A percentile compares a stretch with the other conserved stretches of the same genome.
phyloP scores from a whole-genome alignment of 2,888 invertebrate species.

The Xestobium rufovillosum region DNA sequence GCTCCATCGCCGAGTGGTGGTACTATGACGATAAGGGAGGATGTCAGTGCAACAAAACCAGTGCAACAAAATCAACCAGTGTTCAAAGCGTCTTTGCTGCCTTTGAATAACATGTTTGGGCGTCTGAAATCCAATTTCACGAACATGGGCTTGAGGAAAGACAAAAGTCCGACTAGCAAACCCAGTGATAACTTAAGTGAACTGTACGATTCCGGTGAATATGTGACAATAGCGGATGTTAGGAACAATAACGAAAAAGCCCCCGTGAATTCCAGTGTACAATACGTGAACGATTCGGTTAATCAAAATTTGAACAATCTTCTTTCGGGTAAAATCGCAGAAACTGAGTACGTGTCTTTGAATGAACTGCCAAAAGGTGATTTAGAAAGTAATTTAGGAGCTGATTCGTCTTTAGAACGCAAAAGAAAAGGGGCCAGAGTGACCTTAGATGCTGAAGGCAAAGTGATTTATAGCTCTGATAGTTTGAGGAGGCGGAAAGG shows the following conservation, averaged over 20 bases:
- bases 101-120: constrained; percentile 66
- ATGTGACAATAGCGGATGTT: constrained; percentile 78
- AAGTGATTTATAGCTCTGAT: constrained; percentile 82
- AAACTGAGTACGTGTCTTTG: constrained; percentile 73
- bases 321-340: constrained; percentile 52
- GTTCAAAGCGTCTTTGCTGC: constrained; percentile 47
- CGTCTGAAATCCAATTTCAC: constrained; percentile 50
- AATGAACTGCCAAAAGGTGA: constrained; percentile 61
- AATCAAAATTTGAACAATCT: constrained; percentile 55
- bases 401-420: constrained; percentile 49
- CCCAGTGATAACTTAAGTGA: constrained; percentile 41
- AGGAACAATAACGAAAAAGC: constrained; percentile 67
- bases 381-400: constrained; percentile 24
- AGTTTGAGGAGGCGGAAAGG: constrained; percentile 73
- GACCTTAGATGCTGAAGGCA: constrained; percentile 76
- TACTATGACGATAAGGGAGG: constrained; percentile 31
- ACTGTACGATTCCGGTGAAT: constrained; percentile 62
- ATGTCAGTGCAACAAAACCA: constrained; percentile 18
- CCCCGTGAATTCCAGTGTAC: constrained; percentile 33
- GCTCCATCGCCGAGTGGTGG: constrained; percentile 41
- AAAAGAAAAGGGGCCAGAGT: constrained; percentile 68
- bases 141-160: constrained; percentile 32
- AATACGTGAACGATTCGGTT: constrained; percentile 62
- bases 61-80: constrained; percentile 31
- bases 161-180: constrained; percentile 46